Base-by-base conservation (phyloP, 2,888 invertebrate genomes). In the Orthosia cruda region DNA sequence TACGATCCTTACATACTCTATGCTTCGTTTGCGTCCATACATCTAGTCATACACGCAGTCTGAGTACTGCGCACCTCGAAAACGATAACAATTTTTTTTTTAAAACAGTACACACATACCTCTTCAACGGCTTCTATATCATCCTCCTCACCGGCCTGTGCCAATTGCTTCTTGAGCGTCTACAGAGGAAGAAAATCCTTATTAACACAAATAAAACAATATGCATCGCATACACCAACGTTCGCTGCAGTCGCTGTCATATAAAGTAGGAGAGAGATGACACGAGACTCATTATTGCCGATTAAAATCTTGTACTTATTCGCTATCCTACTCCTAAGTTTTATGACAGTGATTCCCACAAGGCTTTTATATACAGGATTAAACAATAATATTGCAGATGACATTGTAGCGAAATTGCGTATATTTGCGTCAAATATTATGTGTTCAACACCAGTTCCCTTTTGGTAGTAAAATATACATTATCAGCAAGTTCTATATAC, bases 91-190 rank as follows among this genome's bases (percentile, higher is more conserved):
- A n/a, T n/a, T n/a, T n/a, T n/a, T n/a, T n/a, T n/a, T n/a, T n/a
- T n/a, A n/a, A n/a, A n/a, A n/a, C n/a, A n/a, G n/a, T n/a, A n/a
- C n/a, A n/a, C 13, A 64, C 89, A 87, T 71, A 96, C 96, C 92
- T 95, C 94, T 81, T 96, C 96, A 62, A 96, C 86, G 32, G 92
- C 89, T 77, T 94, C 93, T 84, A 95, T 75, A 71, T 95, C 93
- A 67, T 96, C 96, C 47, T 95, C 95, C 86, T 96, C 96, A 95
- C 89, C 93, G 88, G 89, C 88, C 89, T 94, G 95, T 85, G 92
- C 93, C 92, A 94, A 83, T 83, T 96, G 96, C 87, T 92, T 95
- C 93, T 94, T 96, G 93, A 95, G 94, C 87, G 89, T 92, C 96
- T 96, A 92, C 20, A 90, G 92, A 84, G 74, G 71, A 47, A 75